Evolutionary conservation across 1,140 invertebrate genomes (phyloP).

Genomic region (Drosophila navojoa): DNA sequence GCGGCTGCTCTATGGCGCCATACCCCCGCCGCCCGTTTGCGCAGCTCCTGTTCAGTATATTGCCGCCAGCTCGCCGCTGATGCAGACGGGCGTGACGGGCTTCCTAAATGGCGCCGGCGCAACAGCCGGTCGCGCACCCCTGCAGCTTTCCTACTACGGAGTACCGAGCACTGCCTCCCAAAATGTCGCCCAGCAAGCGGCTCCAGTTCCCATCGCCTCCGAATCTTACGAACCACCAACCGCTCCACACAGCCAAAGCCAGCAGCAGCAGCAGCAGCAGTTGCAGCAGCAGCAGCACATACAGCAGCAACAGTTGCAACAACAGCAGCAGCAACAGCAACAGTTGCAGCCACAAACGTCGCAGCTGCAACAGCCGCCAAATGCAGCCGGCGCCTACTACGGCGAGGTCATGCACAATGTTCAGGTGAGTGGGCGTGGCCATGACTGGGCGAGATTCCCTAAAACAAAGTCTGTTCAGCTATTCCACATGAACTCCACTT

Average conservation of each 20-base stretch:
- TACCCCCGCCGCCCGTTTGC: constrained; percentile 22
- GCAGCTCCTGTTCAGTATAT: constrained; percentile 66
- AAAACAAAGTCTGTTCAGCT: no score
- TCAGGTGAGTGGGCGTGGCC: constrained; percentile 56
- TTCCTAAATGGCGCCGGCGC: constrained; percentile 75
- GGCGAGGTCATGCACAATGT: constrained; percentile 77
- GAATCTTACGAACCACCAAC: constrained; percentile 72
- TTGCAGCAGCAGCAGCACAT: constrained; percentile 17
- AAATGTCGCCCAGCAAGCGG: constrained; percentile 34
- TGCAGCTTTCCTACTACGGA: constrained; percentile 76
- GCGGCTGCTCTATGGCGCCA: constrained; percentile 59
- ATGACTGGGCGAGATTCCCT: no score
- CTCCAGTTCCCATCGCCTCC: constrained; percentile 51
- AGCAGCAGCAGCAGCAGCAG: constrained; percentile 39
- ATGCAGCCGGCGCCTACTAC: constrained; percentile 72
- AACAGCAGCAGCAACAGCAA: constrained; percentile 55
- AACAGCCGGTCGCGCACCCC: constrained; percentile 47
- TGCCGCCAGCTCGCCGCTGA: constrained; percentile 55
- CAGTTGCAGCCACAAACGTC: constrained; percentile 31
- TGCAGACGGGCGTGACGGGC: constrained; percentile 53
- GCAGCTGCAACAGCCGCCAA: constrained; percentile 51
- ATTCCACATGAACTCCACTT: neutral
- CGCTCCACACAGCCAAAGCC: constrained; percentile 79
- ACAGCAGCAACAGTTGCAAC: constrained; percentile 38
- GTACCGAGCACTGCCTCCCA: constrained; percentile 61